Conservation (phyloP, 2,113 vertebrate species). For the Eulacestoma nigropectus region DNA sequence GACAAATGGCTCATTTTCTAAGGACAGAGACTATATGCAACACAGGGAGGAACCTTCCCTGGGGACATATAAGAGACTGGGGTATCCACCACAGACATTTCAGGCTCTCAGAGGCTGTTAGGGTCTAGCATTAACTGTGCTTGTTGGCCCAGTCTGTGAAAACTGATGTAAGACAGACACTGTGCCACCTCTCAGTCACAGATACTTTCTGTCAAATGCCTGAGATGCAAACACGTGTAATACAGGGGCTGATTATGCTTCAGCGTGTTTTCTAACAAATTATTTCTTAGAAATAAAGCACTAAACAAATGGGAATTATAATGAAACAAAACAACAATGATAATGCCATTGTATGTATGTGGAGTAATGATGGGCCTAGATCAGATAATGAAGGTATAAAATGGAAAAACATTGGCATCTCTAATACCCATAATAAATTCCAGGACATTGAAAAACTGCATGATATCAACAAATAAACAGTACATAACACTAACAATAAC, state of each 20-base stretch:
- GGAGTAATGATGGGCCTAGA: background rate
- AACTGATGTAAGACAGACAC: background rate
- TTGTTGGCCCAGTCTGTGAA: background rate
- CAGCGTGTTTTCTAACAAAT: constrained; percentile 27
- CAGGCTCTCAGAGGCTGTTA: background rate
- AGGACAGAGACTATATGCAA: background rate
- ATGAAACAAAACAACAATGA: constrained; percentile 44
- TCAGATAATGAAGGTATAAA: constrained; percentile 50
- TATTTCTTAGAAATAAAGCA: background rate
- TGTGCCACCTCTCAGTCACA: background rate
- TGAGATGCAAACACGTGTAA: background rate
- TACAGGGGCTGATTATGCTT: background rate
- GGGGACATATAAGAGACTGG: background rate
- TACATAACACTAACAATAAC: constrained; percentile 20
- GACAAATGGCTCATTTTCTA: background rate
- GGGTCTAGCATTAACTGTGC: background rate
- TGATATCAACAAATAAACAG: constrained; percentile 10
- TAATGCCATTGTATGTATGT: background rate
- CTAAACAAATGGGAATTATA: constrained; percentile 47
- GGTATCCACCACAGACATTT: background rate
- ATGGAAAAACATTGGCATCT: constrained; percentile 1
- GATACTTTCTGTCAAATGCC: background rate
- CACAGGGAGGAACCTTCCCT: background rate
- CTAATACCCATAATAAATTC: constrained; percentile 40
- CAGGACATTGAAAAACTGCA: background rate